Percentiles rank a stretch among this genome's conserved stretches.
Evolutionary conservation across 2,888 invertebrate species (phyloP).

Genomic region (Drosophila rellima): DNA sequence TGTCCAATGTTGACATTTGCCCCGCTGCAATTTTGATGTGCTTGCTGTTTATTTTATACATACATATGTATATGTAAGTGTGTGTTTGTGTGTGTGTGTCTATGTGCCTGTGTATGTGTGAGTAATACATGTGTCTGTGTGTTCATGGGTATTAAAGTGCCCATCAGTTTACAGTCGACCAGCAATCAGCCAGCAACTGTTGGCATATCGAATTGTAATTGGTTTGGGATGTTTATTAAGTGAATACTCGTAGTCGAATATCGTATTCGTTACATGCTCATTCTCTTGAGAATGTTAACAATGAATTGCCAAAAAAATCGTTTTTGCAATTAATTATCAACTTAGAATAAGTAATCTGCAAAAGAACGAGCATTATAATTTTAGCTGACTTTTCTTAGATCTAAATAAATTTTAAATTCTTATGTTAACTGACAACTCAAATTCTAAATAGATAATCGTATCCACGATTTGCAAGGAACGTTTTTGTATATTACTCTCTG

Average conservation of each 20-base stretch:
- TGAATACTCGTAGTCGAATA: slow-evolving; percentile 17
- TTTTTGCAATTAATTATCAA: too few relatives aligned
- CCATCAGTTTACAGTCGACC: slow-evolving; percentile 30
- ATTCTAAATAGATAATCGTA: too few relatives aligned
- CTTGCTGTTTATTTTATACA: slow-evolving; percentile 36
- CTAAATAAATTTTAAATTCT: too few relatives aligned
- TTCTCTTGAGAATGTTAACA: background rate
- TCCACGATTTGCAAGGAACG: too few relatives aligned
- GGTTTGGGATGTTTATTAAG: slow-evolving; percentile 35
- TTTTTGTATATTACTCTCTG: too few relatives aligned
- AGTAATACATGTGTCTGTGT: slow-evolving; percentile 6
- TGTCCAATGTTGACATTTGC: slow-evolving; percentile 56
- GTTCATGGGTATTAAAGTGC: slow-evolving; percentile 32
- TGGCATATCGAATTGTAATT: slow-evolving; percentile 46
- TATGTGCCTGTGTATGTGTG: background rate
- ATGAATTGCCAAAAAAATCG: too few relatives aligned
- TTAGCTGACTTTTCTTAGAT: too few relatives aligned
- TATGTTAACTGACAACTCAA: too few relatives aligned
- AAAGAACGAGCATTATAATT: too few relatives aligned
- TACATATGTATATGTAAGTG: background rate
- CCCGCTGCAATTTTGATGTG: slow-evolving; percentile 42
- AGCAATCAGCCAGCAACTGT: slow-evolving; percentile 45
- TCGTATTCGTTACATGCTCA: slow-evolving; percentile 2
- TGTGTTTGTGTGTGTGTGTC: background rate
- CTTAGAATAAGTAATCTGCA: too few relatives aligned